Evolutionary conservation across 2,113 vertebrate genomes (phyloP), one percentile per base, ranked within the genome.

Genomic region (Erinaceus europaeus): DNA sequence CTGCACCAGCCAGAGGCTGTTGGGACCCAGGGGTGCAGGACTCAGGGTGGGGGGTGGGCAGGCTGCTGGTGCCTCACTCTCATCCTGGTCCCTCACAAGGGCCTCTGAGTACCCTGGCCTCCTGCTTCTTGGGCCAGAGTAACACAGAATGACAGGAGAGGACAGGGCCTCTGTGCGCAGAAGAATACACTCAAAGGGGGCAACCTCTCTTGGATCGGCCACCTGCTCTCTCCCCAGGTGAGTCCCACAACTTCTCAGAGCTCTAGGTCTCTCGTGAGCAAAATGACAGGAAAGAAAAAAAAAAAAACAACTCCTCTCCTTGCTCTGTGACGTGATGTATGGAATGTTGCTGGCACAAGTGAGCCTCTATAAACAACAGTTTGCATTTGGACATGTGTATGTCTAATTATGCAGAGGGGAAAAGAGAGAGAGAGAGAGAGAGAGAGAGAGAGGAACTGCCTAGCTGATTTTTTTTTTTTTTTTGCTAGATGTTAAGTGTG

Each of bases 111-210:
- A 6, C 21, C 20, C 53, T 14, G 13, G n/a, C 21, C 46, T 80
- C 29, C 18, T 9, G 5, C 6, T 11, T 10, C 42, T 9, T 1
- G 27, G 61, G 48, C 48, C 27, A 52, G 32, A 72, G 32, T 1
- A 9, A 17, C 36, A 25, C 5, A 4, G 1, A 50, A 20, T 25
- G 25, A 18, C 17, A 65, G 23, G 2, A 36, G 44, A n/a, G 1
- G 1, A 0, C 27, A 0, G 2, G 53, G 46, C 52, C 29, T 4
- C 73, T 2, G 2, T 0, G 20, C 25, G 50, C 52, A 38, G 14
- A 2, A 11, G 34, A 25, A 9, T 2, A 25, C 1, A 0, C 59
- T 18, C 5, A 1, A 9, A 25, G 1, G 29, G 3, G 4, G 4
- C 4, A 27, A 1, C 2, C 36, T n/a, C 38, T 36, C 36, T 9